Base-by-base conservation (phyloP, 2,888 invertebrate genomes). In the Cheiracanthium punctorium region DNA sequence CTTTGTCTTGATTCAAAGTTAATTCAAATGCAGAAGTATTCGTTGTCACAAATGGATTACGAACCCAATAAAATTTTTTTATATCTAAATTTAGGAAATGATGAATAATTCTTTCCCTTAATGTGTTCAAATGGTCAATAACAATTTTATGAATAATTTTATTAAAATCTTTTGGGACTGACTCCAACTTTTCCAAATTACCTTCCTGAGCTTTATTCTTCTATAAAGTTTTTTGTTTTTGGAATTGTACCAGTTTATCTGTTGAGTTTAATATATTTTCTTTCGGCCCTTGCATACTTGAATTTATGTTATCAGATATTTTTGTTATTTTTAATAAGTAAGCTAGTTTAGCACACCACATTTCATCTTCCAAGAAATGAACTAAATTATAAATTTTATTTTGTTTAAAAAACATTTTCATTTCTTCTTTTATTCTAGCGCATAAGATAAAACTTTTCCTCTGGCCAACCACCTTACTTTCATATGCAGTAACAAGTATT, bases 251-350 rank as follows among this genome's bases (percentile, higher is more conserved):
- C 73, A 74, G 30, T 58, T 58, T 74, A 58, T 7, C 64, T 52
- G 24, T 58, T 74, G 64, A 58, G 32, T 64, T 74, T 74, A 74
- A 64, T 58, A 64, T 33, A 74, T 32, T 74, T 74, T 58, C 33
- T 24, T 58, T 74, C 33, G 58, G 32, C 24, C 58, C 33, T 74
- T 74, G 58, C 58, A 58, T 58, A 58, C 33, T 32, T 58, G 74
- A 58, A 74, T 74, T 74, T 74, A 30, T 24, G 24, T 64, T 64
- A 64, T 64, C 24, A 64, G 24, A 37, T 7, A 37, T 37, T 7
- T 7, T 10, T 7, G 10, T 7, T 7, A 37, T 37, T 4, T 37
- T 10, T 64, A 28, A 64, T 64, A 24, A 64, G 64, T 64, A 64
- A 64, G 64, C 64, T 24, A 64, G 64, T 64, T 64, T 37, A 28